Base-by-base conservation (phyloP, 2,888 invertebrate genomes). In the Athalia cordata region DNA sequence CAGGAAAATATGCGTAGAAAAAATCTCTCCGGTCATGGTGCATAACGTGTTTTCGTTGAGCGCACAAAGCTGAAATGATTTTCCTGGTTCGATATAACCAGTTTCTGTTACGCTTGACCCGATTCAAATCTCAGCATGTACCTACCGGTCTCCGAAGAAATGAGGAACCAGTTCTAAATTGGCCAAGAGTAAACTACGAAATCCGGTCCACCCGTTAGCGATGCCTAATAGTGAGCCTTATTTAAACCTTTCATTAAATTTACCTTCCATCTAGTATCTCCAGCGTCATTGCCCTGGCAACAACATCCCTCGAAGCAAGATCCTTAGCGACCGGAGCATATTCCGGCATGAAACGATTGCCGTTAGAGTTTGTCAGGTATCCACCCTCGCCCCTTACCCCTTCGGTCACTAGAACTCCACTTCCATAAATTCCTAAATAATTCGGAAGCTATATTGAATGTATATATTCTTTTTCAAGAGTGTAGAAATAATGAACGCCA, bases 261-360 rank as follows among this genome's bases (percentile, higher is more conserved):
- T 81, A 91, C 91, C 91, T 90, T 91, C 98, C 98, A 91, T 98
- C 98, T 91, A 97, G 93, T 82, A 99, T 98, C 92, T 99, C 99
- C 80, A 98, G 94, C 43, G 99, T 99, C 94, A 99, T 98, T 45
- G 99, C 95, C 65, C 99, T 93, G 0, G 98, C 98, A 0, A 99
- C 99, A 57, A 99, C 98, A 91, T 99, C 99, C 72, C 99, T 94
- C 7, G 98, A 98, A 29, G 99, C 99, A 81, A 99, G 92, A 92
- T 99, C 99, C 92, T 99, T 99, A 57, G 99, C 99, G 45, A 96
- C 96, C 0, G 99, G 99, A 5, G 99, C 99, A 91, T 99, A 99
- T 66, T 97, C 93, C 90, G 98, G 98, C 99, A 99, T 99, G 90
- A 98, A 99, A 64, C 98, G 93, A 91, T 99, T 99, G 66, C 99